Evolutionary conservation across 2,797 vertebrate species (phyloP).

Genomic region (Smutsia gigantea): DNA sequence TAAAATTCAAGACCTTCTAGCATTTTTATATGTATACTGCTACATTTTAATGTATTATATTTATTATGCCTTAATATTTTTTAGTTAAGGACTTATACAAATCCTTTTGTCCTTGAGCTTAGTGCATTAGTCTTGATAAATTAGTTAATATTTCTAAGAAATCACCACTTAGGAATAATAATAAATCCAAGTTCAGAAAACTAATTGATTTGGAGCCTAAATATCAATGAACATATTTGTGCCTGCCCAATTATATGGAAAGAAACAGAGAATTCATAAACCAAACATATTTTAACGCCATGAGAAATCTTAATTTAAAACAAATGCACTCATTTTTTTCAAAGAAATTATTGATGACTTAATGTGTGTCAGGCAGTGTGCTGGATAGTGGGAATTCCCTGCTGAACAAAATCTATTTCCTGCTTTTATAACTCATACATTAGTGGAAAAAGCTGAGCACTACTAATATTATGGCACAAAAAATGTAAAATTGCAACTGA

Average conservation of each 20-base stretch:
- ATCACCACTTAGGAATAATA: background rate
- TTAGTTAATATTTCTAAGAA: slow-evolving; percentile 4
- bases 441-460: background rate
- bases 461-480: background rate
- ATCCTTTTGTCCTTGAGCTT: background rate
- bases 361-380: background rate
- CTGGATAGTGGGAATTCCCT: background rate
- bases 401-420: background rate
- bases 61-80: background rate
- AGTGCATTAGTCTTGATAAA: background rate
- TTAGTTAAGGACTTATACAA: background rate
- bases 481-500: background rate
- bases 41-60: background rate
- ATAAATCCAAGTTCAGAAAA: background rate
- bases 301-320: background rate
- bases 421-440: background rate
- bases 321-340: background rate
- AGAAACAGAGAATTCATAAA: background rate
- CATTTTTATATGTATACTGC: background rate
- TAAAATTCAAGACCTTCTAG: background rate
- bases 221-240: background rate
- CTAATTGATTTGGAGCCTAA: background rate
- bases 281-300: background rate
- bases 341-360: background rate
- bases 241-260: background rate